phyloP scores from a whole-genome alignment of 2,797 vertebrate genomes.

The Pseudochirops corinnae region DNA sequence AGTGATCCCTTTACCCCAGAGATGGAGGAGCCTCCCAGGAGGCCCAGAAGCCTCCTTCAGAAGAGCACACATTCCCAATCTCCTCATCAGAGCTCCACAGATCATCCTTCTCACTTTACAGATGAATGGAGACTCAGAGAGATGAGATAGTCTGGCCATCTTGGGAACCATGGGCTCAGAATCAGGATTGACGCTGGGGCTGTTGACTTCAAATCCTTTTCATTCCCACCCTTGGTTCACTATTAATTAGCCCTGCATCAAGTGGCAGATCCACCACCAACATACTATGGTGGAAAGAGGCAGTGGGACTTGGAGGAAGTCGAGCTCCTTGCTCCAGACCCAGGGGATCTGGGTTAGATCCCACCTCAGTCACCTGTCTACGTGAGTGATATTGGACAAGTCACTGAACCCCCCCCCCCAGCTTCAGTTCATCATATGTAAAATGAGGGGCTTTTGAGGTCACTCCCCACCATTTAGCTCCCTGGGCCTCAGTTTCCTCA shows the following conservation, averaged over 20 bases:
- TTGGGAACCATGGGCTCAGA: background rate
- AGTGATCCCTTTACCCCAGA: background rate
- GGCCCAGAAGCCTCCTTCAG: background rate
- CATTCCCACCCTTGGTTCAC: background rate
- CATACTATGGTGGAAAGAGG: background rate
- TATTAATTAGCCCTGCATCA: background rate
- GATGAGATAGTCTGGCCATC: background rate
- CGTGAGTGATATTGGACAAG: background rate
- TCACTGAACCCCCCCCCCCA: background rate
- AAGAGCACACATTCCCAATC: background rate
- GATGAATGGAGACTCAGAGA: background rate
- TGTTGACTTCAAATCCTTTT: background rate
- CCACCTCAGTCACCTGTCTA: background rate
- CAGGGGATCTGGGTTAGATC: background rate
- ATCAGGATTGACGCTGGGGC: background rate
- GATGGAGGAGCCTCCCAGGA: background rate
- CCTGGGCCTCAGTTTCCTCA: background rate
- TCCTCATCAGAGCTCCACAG: background rate
- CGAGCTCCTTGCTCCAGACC: background rate
- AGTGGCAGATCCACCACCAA: background rate
- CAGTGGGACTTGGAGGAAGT: background rate
- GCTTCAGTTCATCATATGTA: background rate
- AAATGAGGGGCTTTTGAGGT: background rate
- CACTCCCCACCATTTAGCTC: background rate
- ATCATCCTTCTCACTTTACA: background rate